phyloP scores from a whole-genome alignment of 2,888 invertebrate species.

The Eulithis prunata region DNA sequence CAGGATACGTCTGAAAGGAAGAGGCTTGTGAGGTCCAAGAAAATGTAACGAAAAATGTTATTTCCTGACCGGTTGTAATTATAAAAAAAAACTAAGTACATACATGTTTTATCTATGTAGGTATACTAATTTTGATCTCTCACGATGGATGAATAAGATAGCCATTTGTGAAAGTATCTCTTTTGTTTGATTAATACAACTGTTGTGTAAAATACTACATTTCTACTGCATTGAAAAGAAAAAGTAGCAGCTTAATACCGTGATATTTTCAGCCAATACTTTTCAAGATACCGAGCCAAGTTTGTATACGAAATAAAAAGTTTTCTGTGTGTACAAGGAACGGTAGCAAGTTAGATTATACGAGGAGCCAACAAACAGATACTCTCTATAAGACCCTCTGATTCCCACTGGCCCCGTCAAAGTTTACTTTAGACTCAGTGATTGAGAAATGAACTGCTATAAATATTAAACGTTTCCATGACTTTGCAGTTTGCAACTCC shows the following conservation, averaged over 20 bases:
- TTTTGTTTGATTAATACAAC: not conserved
- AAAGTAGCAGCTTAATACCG: not conserved
- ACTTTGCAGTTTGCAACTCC: conserved; percentile 23
- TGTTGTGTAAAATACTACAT: not conserved
- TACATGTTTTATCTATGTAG: too few species aligned
- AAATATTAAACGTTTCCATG: conserved; percentile 25
- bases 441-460: conserved; percentile 26
- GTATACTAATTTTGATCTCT: not conserved
- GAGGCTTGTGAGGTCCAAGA: not conserved
- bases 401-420: conserved; percentile 5
- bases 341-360: not conserved
- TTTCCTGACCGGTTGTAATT: too few species aligned
- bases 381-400: not conserved
- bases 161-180: not conserved
- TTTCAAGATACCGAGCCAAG: not conserved
- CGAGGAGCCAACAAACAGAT: not conserved
- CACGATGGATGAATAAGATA: not conserved
- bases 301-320: conserved; percentile 2
- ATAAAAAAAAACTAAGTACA: too few species aligned
- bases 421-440: conserved; percentile 15
- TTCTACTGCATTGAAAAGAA: not conserved
- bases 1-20: conserved; percentile 68
- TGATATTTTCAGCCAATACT: not conserved
- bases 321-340: not conserved
- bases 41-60: not conserved